Base-by-base conservation (phyloP, 37 sponge, comb jelly and placozoan genomes). In the Petrosia ficiformis region DNA sequence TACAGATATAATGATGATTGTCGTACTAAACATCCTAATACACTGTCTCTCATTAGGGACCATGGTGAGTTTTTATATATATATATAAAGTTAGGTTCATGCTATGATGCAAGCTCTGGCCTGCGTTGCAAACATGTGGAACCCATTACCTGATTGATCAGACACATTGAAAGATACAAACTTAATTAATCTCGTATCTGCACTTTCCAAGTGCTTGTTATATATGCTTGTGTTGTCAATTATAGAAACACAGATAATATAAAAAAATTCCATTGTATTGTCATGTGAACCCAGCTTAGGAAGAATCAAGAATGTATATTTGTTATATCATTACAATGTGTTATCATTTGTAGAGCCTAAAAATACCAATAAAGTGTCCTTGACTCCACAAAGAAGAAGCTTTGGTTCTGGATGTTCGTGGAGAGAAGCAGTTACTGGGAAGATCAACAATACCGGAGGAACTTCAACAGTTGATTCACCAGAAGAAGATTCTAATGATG, bases 361-460 rank as follows among this genome's bases (percentile, higher is more conserved):
- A 14, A 48, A 8, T 19, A 19, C 54, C 8, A 14, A 67, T 21
- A 81, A 81, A 25, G 86, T 90, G 0, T 58, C 82, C 28, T 78
- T 90, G 28, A 90, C 81, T 34, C 90, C 90, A 28, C 90, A 90
- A 70, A 71, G 90, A 39, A 59, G 80, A 24, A 84, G 81, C 52
- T 90, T 90, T 66, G 79, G 78, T 11, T 57, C 86, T 4, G 90
- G 90, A 26, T 90, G 90, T 40, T 84, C 89, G 1, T 88, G 89
- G 89, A 73, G 70, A 29, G 60, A 69, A 24, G 29, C 60, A 37
- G 67, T 43, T 44, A n/a, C 43, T 5, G 31, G 31, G 33, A 42
- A 16, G 65, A 67, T 10, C 28, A 52, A 22, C 2, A 25, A 32
- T 14, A 26, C 57, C 8, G 38, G 0, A 33, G 3, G 0, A 16